These are phyloP conservation scores for Podotricha telesiphe DNA, from an alignment of 2,888 invertebrate species.

Conservation along the genomic window DNA sequence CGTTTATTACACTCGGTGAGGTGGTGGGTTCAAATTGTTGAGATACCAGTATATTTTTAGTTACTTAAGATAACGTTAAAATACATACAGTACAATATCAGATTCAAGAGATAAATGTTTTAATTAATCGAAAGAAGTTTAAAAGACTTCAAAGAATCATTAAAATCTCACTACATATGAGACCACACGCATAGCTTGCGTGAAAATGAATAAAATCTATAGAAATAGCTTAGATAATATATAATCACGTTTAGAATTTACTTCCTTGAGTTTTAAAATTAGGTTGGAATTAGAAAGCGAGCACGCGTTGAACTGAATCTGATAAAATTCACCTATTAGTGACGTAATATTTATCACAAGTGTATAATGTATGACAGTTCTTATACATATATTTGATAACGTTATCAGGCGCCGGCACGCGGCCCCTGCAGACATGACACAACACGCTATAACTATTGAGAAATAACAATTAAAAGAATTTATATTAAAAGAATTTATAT, in stretches of 20 bases:
- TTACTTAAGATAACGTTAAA: neutral
- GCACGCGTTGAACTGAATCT: neutral
- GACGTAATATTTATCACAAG: constrained; percentile 7
- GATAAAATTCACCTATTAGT: constrained; percentile 3
- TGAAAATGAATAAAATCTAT: neutral
- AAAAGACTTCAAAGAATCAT: neutral
- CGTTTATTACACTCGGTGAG: neutral
- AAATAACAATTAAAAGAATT: constrained; percentile 10
- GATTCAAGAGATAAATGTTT: neutral
- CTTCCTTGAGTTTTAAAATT: constrained; percentile 6
- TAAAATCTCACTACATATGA: neutral
- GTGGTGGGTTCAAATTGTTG: neutral
- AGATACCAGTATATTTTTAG: neutral
- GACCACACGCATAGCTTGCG: neutral
- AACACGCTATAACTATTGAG: constrained; percentile 20
- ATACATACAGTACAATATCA: neutral
- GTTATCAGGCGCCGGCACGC: constrained; percentile 18
- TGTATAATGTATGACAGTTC: constrained; percentile 8
- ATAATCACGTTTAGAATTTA: neutral
- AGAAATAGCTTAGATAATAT: neutral
- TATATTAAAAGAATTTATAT: neutral
- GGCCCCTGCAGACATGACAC: constrained; percentile 21
- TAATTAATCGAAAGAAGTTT: constrained; percentile 6
- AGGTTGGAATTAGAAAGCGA: neutral
- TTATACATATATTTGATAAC: constrained; percentile 6